phyloP scores from a whole-genome alignment of 2,888 invertebrate genomes.

The Andrena hattorfiana region DNA sequence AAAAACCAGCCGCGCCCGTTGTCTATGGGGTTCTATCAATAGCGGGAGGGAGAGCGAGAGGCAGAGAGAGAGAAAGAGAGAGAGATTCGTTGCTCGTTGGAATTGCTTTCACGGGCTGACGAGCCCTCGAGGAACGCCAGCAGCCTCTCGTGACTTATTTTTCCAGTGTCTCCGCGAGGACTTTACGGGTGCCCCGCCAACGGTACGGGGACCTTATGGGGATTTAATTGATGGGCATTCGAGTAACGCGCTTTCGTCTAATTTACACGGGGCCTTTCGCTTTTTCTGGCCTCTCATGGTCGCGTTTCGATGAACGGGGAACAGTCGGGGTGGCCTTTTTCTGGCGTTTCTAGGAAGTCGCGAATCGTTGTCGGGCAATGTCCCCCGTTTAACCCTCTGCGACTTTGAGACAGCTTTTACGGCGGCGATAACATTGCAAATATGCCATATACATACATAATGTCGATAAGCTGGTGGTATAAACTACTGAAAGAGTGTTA shows the following conservation, averaged over 20 bases:
- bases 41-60: constrained; percentile 33
- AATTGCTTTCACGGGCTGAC: constrained; percentile 58
- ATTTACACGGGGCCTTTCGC: constrained; percentile 2
- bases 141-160: constrained; percentile 39
- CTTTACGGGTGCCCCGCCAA: constrained; percentile 6
- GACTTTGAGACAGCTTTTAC: too few relatives aligned
- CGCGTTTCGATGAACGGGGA: not conserved
- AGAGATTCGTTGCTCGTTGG: constrained; percentile 36
- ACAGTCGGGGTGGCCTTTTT: not conserved
- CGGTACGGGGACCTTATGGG: constrained; percentile 14
- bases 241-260: constrained; percentile 23
- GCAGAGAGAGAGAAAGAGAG: not conserved
- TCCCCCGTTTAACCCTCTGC: too few relatives aligned
- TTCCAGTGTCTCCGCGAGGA: constrained; percentile 18
- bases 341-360: not conserved
- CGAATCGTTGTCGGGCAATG: too few relatives aligned
- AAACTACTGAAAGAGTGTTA: too few relatives aligned
- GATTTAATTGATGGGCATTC: constrained; percentile 48
- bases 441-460: too few relatives aligned
- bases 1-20: constrained; percentile 73
- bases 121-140: constrained; percentile 54
- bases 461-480: too few relatives aligned
- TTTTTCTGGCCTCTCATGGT: not conserved
- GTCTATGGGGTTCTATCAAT: constrained; percentile 74
- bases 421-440: too few relatives aligned